Conservation (phyloP, 2,113 vertebrate genomes). For the Nymphicus hollandicus region DNA sequence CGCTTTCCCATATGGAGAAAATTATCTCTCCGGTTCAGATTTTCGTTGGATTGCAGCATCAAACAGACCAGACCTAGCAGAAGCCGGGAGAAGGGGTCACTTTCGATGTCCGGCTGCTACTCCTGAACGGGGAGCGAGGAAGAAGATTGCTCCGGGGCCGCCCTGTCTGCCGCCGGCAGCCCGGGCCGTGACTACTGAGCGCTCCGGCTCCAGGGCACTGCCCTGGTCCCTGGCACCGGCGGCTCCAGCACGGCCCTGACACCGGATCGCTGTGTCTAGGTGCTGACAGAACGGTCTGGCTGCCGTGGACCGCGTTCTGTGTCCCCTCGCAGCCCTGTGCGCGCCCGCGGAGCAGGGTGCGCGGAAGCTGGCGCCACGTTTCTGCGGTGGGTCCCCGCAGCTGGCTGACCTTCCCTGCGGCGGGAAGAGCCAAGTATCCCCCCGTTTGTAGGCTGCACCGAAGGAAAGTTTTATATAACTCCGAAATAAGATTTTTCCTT, state of each 20-base stretch:
- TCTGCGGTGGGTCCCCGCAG: neutral
- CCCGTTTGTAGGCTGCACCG: fast-evolving
- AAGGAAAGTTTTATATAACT: neutral
- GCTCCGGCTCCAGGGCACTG: neutral
- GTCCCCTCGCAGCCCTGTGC: neutral
- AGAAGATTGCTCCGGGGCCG: neutral
- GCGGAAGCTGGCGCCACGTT: neutral
- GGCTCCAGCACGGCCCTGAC: neutral
- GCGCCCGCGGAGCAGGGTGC: neutral
- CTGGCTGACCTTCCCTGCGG: neutral
- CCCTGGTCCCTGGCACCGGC: neutral
- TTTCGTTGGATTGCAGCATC: neutral
- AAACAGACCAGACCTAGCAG: neutral
- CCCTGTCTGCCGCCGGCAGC: neutral
- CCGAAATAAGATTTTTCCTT: neutral
- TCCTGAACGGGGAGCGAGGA: neutral
- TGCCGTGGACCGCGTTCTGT: fast-evolving
- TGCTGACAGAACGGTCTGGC: neutral
- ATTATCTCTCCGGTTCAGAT: constrained; percentile 27
- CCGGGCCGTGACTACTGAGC: no score
- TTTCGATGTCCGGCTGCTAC: neutral
- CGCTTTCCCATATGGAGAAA: constrained; percentile 36
- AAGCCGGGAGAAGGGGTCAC: neutral
- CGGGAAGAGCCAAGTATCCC: neutral
- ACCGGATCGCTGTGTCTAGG: fast-evolving